Percentiles rank a stretch among this genome's conserved stretches.
phyloP scores from a whole-genome alignment of 2,888 invertebrate species.

The Synanthedon vespiformis region DNA sequence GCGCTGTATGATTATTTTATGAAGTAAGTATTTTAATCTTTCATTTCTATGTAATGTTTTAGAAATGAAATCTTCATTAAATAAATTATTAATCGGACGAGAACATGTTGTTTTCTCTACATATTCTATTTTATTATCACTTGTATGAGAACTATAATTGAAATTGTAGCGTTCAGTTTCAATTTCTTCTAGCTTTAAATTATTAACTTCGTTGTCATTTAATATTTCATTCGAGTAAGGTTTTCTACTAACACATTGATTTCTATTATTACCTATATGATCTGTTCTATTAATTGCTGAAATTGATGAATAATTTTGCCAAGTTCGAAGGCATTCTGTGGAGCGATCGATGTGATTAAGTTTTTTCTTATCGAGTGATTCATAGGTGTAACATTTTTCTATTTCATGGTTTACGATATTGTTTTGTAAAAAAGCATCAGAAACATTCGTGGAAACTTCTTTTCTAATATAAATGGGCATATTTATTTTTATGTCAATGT shows the following conservation, averaged over 20 bases:
- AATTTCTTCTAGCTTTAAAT: too few relatives aligned
- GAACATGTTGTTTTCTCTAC: constrained; percentile 36
- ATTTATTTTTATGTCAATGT: neutral
- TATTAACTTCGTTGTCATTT: too few relatives aligned
- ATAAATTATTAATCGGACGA: constrained; percentile 22
- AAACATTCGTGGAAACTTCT: neutral
- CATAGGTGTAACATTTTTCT: too few relatives aligned
- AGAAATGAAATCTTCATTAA: constrained; percentile 26
- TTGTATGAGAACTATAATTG: neutral
- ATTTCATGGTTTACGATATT: neutral
- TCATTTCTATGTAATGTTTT: constrained; percentile 33
- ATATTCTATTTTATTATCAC: constrained; percentile 8
- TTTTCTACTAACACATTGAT: too few relatives aligned
- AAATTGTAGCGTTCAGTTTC: too few relatives aligned
- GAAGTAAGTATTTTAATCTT: constrained; percentile 29
- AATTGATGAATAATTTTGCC: too few relatives aligned
- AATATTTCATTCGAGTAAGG: too few relatives aligned
- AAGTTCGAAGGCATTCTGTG: too few relatives aligned
- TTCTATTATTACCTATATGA: too few relatives aligned
- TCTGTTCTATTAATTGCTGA: too few relatives aligned
- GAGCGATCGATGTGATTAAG: too few relatives aligned
- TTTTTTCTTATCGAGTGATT: too few relatives aligned
- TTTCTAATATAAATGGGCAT: neutral
- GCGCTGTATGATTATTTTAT: constrained; percentile 25
- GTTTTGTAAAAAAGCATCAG: neutral